Conservation (phyloP, 2,113 vertebrate genomes). For the Romanogobio albipinnatus region DNA sequence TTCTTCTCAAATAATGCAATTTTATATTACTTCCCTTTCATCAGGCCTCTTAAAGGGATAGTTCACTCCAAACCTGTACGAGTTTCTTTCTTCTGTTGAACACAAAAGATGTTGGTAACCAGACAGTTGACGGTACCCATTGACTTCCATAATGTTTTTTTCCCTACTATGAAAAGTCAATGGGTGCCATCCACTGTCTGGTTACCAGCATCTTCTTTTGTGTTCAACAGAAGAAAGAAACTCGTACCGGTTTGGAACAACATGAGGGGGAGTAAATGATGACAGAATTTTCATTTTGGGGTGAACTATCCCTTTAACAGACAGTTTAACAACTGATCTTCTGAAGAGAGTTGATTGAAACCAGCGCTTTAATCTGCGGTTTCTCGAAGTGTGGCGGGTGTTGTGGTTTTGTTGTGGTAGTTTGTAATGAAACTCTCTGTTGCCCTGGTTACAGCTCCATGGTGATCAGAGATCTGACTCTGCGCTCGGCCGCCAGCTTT, state of each 20-base stretch:
- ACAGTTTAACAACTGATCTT: not conserved
- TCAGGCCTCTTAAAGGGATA: not conserved
- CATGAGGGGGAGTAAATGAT: too few relatives aligned
- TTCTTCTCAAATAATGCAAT: not conserved
- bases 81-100: too few relatives aligned
- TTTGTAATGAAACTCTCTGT: conserved; percentile 28
- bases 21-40: not conserved
- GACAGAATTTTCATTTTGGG: too few relatives aligned
- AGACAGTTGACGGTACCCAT: too few relatives aligned
- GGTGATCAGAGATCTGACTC: conserved; percentile 97
- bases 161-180: too few relatives aligned
- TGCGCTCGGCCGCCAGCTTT: conserved; percentile 95
- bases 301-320: not conserved
- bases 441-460: conserved; percentile 83
- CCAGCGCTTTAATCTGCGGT: not conserved
- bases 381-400: not conserved
- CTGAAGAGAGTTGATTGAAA: not conserved
- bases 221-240: too few relatives aligned
- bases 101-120: too few relatives aligned
- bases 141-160: too few relatives aligned
- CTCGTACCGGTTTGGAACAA: too few relatives aligned
- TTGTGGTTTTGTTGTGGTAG: not conserved
- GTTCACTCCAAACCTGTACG: too few relatives aligned
- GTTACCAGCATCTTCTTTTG: too few relatives aligned
- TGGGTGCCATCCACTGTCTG: too few relatives aligned